A percentile compares a stretch with the other conserved stretches of the same genome.
These are phyloP conservation scores for Agrypnia vestita DNA, from an alignment of 1,140 invertebrate species.

Conservation along the genomic window DNA sequence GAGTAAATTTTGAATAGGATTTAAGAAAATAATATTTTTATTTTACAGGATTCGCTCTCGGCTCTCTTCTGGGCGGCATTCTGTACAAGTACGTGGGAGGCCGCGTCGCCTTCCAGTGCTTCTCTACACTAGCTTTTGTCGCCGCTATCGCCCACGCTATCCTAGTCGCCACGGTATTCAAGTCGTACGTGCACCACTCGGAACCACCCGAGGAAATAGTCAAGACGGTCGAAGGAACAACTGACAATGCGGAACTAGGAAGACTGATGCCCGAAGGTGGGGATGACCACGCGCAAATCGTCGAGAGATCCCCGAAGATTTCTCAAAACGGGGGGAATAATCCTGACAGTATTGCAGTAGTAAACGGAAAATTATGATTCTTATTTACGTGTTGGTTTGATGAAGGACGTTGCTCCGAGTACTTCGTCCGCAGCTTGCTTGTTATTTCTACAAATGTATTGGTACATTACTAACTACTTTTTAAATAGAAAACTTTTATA, in stretches of 20 bases:
- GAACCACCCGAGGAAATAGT: not conserved
- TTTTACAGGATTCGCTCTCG: constrained; percentile 52
- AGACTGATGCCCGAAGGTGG: not conserved
- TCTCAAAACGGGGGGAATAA: no score
- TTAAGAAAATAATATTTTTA: not conserved
- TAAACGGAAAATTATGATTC: no score
- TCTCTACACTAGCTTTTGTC: constrained; percentile 31
- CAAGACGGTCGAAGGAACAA: not conserved
- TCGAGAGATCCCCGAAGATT: no score
- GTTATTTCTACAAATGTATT: no score
- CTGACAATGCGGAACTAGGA: constrained; percentile 3
- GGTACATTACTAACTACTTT: no score
- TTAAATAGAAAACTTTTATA: no score
- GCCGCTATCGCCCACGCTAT: constrained; percentile 38
- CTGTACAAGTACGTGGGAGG: constrained; percentile 53
- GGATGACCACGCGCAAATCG: not conserved
- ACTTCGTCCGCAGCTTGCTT: no score
- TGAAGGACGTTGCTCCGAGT: no score
- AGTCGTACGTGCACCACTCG: not conserved
- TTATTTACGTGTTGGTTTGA: no score
- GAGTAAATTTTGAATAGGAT: no score
- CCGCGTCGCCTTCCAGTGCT: constrained; percentile 32
- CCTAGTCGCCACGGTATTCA: not conserved
- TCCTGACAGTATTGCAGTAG: no score
- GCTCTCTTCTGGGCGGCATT: constrained; percentile 50